These are phyloP conservation scores for Palloptera scutellata DNA, from an alignment of 2,888 invertebrate species.

Conservation along the genomic window DNA sequence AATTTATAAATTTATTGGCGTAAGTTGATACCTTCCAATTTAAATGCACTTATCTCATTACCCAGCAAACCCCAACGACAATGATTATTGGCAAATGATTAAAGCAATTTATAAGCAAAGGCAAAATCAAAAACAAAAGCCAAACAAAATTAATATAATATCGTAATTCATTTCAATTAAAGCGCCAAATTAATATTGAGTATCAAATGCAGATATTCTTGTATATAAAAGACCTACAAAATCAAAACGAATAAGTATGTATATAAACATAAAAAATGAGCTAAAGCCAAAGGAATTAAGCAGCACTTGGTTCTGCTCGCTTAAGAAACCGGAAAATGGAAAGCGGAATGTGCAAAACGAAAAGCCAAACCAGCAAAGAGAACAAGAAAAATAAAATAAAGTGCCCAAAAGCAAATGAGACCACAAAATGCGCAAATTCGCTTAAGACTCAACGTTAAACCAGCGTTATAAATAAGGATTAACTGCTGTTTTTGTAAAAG, in stretches of 20 bases:
- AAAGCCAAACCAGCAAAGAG: too few relatives aligned
- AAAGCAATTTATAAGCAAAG: conserved; percentile 22
- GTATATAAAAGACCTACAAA: background rate
- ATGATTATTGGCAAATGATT: conserved; percentile 21
- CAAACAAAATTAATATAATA: too few relatives aligned
- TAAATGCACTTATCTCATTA: too few relatives aligned
- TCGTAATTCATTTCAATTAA: conserved; percentile 32
- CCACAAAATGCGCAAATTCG: background rate
- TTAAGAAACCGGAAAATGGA: background rate
- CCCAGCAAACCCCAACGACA: too few relatives aligned
- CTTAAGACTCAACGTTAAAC: background rate
- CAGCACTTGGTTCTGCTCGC: background rate
- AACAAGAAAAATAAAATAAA: too few relatives aligned
- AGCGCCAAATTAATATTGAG: conserved; percentile 31
- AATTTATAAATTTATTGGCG: too few relatives aligned
- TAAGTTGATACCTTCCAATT: too few relatives aligned
- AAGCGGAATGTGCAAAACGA: too few relatives aligned
- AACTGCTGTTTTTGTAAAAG: background rate
- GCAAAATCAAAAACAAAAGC: too few relatives aligned
- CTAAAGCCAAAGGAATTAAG: too few relatives aligned
- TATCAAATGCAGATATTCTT: conserved; percentile 1
- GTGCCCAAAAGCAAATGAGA: background rate
- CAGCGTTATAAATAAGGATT: conserved; percentile 25
- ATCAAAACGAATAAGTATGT: background rate
- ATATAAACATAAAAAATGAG: background rate